Conservation (phyloP, 1,140 invertebrate species). For the Lithobius niger region DNA sequence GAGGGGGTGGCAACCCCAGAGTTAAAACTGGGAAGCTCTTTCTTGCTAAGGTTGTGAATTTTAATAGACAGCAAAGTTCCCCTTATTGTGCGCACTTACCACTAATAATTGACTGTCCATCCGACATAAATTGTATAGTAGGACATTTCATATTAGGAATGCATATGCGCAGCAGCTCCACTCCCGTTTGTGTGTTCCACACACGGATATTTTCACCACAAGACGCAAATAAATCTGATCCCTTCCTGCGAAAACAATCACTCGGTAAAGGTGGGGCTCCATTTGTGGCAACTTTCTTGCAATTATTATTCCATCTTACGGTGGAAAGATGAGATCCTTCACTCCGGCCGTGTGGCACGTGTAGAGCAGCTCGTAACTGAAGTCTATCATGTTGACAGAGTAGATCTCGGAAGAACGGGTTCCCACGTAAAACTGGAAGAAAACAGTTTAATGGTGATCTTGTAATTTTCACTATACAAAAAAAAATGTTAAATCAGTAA, state of each 20-base stretch:
- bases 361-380: slow-evolving; percentile 50
- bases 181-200: slow-evolving; percentile 57
- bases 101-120: slow-evolving; percentile 62
- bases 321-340: slow-evolving; percentile 68
- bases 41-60: slow-evolving; percentile 11
- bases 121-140: slow-evolving; percentile 53
- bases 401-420: slow-evolving; percentile 70
- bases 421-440: slow-evolving; percentile 43
- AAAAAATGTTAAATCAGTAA: too few species aligned
- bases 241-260: slow-evolving; percentile 24
- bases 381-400: slow-evolving; percentile 51
- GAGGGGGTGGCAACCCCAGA: too few species aligned
- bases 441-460: slow-evolving; percentile 9
- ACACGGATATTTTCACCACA: slow-evolving; percentile 70
- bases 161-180: slow-evolving; percentile 65
- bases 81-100: slow-evolving; percentile 34
- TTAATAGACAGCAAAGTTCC: not conserved
- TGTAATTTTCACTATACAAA: slow-evolving; percentile 27
- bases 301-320: slow-evolving; percentile 38
- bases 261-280: not conserved
- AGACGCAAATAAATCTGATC: slow-evolving; percentile 63
- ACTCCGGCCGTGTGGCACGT: slow-evolving; percentile 69
- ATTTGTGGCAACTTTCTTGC: not conserved
- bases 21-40: too few species aligned
- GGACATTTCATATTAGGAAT: slow-evolving; percentile 76